Base-by-base conservation (phyloP, 2,113 vertebrate genomes). In the Hyaena hyaena region DNA sequence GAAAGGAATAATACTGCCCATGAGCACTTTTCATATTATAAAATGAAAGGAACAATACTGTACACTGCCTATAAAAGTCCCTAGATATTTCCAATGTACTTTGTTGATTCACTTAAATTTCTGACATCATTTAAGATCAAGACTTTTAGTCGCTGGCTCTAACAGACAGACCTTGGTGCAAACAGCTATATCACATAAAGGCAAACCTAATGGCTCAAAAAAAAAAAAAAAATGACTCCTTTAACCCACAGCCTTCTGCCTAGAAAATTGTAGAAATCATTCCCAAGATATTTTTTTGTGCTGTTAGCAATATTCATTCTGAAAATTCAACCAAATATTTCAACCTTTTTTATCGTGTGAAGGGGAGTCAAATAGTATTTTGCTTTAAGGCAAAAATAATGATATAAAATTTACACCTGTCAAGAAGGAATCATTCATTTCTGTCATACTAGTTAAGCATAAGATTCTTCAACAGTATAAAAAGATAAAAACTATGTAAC, bases 361-460 rank as follows among this genome's bases (percentile, higher is more conserved):
- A 73, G 43, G 50, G 21, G n/a, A 93, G 26, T 85, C 31, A 24
- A 73, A 93, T 55, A 79, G 66, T 94, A 71, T 45, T 89, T 96
- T 89, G 17, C 79, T 90, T 74, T 87, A 26, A 93, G 21, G 45
- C 6, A 35, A 93, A 97, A 95, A 35, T 73, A 80, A 80, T 89
- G 26, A 61, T 79, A 28, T 88, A 90, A 98, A 96, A 95, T 95
- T 71, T 91, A 31, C 1, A 89, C 45, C 53, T 21, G 0, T 91
- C 50, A 96, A 45, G 65, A 84, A 28, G 39, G n/a, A 97, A 88
- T 93, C 86, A 88, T 97, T 96, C 39, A 79, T 88, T 94, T 77
- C 81, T 94, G 50, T 93, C 91, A 88, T 83, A 90, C 43, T 74
- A 21, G 65, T 95, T 87, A 88, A 94, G 73, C 87, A 48, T 81